Evolutionary conservation across 2,797 vertebrate species (phyloP).

Genomic region (Phrynocephalus forsythii): DNA sequence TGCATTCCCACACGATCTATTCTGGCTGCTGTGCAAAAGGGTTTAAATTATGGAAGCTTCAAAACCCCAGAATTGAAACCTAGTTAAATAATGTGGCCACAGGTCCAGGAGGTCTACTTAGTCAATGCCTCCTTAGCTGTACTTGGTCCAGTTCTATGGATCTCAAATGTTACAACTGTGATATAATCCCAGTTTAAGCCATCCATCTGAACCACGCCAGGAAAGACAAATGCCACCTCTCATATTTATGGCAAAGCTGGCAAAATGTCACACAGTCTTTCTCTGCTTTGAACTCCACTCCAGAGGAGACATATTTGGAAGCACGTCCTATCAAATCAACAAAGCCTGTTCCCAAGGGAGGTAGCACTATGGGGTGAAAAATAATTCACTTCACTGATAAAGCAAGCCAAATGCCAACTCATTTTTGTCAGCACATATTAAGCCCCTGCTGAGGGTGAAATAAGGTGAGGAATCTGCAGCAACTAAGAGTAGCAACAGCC

Average conservation of each 20-base stretch:
- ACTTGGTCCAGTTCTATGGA: background rate
- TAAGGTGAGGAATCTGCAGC: conserved; percentile 18
- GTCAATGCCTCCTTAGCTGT: background rate
- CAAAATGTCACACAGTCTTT: background rate
- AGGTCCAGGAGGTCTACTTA: background rate
- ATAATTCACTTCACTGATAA: background rate
- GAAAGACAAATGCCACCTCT: background rate
- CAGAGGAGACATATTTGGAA: background rate
- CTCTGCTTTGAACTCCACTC: background rate
- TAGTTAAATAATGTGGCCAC: background rate
- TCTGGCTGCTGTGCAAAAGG: background rate
- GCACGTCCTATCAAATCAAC: background rate
- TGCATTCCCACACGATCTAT: background rate
- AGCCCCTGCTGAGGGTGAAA: conserved; percentile 32
- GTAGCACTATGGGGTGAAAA: background rate
- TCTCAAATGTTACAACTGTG: background rate
- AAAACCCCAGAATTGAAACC: background rate
- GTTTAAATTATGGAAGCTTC: background rate
- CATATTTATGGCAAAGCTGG: background rate
- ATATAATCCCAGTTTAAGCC: background rate
- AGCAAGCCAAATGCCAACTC: conserved; percentile 1
- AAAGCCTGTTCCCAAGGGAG: background rate
- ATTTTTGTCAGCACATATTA: conserved; percentile 27
- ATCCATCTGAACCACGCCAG: background rate
- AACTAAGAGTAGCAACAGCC: conserved; percentile 11